Base-by-base conservation (phyloP, 2,797 vertebrate species). In the Spinibarbus caldwelli region DNA sequence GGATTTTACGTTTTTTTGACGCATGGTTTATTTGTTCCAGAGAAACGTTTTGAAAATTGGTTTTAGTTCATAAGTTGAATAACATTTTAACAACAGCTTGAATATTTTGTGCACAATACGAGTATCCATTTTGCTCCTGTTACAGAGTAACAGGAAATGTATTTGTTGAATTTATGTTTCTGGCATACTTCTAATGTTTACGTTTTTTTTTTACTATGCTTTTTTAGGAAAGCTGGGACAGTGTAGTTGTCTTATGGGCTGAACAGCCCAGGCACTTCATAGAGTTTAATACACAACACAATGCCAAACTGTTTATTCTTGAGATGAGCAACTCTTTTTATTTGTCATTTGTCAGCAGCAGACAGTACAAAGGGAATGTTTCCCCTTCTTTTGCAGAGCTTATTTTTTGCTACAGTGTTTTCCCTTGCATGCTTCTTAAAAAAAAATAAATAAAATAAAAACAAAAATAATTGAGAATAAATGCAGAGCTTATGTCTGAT, bases 161-260 rank as follows among this genome's bases (percentile, higher is more conserved):
- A 41, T 47, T 64, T 41, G 29, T 83, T 67, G 45, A 83, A 15
- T 77, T 67, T 54, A 31, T 36, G n/a, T 84, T 84, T 82, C 49
- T 70, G 78, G 47, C 79, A 38, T 64, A 82, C 29, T 73, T 73
- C 17, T 76, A 66, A 66, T 47, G 70, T 82, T 75, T 57, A 57
- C n/a, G n/a, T n/a, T n/a, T 49, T 15, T 34, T 72, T 52, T 80
- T 64, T 78, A 31, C 77, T 21, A 64, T 79, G 57, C 57, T 82
- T 71, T 70, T 45, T 77, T 54, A 72, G 80, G 36, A 72, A 59
- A 72, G 49, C 49, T 68, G 62, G 49, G 80, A 59, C 38, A 17
- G 81, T 79, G 38, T 47, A 31, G 41, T 15, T 64, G 57, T 64
- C 77, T 64, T 45, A 4, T 1, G 17, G 57, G 76, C 38, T 71